A percentile compares a stretch with the other conserved stretches of the same genome.
These are phyloP conservation scores for Loriculus beryllinus DNA, from an alignment of 2,797 vertebrate species.

Conservation along the genomic window DNA sequence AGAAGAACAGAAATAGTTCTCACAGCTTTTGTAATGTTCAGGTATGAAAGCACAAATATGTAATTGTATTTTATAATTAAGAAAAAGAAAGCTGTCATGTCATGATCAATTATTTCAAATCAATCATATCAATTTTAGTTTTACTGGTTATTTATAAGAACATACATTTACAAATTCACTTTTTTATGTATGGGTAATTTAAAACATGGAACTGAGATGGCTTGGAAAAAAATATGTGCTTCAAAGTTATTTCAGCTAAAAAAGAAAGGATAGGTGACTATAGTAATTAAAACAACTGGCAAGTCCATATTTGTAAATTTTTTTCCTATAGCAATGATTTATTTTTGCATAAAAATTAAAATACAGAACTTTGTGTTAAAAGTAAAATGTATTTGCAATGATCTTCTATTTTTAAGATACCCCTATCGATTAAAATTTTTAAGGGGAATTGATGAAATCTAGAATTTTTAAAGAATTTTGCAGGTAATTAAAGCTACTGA, in stretches of 20 bases:
- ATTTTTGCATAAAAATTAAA: background rate
- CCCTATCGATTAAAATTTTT: background rate
- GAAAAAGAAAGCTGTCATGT: constrained; percentile 43
- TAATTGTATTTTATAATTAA: constrained; percentile 86
- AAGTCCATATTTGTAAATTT: background rate
- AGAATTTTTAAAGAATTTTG: background rate
- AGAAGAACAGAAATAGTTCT: constrained; percentile 80
- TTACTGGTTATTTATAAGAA: constrained; percentile 45
- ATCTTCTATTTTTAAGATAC: background rate
- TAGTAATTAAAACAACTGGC: background rate
- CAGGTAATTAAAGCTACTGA: background rate
- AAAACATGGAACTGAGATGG: background rate
- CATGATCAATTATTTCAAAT: constrained; percentile 63
- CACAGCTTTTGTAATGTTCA: constrained; percentile 75
- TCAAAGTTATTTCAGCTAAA: constrained; percentile 7
- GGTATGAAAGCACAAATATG: constrained; percentile 74
- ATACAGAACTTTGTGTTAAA: background rate
- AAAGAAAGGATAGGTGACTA: background rate
- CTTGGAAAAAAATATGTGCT: background rate
- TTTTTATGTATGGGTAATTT: background rate
- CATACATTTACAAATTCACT: constrained; percentile 36
- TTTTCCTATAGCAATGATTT: background rate
- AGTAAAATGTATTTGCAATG: background rate
- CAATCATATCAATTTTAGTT: constrained; percentile 55
- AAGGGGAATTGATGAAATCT: background rate